Evolutionary conservation across 2,113 vertebrate genomes (phyloP).

Genomic region (Xiphophorus maculatus): DNA sequence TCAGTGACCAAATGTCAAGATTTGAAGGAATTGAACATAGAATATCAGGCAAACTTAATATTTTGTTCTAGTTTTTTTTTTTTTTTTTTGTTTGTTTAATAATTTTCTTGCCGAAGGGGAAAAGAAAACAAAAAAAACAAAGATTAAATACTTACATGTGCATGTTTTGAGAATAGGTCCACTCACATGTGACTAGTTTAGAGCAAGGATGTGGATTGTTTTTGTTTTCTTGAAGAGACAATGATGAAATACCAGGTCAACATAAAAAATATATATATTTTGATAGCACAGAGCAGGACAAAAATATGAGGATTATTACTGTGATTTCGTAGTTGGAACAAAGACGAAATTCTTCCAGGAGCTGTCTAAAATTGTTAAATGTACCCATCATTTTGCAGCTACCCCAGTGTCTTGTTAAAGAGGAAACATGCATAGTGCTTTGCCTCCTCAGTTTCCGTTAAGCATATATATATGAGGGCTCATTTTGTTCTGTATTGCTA

Average conservation of each 20-base stretch:
- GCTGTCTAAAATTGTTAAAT: background rate
- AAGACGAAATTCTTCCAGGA: background rate
- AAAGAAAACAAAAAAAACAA: no score
- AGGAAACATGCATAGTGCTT: background rate
- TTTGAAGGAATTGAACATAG: no score
- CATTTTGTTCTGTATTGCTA: slow-evolving; percentile 45
- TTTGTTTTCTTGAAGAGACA: background rate
- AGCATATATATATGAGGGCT: slow-evolving; percentile 13
- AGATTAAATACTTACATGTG: no score
- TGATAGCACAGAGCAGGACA: slow-evolving; percentile 24
- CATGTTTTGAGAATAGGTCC: no score
- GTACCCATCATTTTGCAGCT: slow-evolving; percentile 18
- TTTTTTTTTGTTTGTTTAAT: no score
- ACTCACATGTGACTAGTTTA: no score
- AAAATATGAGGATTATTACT: background rate
- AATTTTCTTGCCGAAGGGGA: no score
- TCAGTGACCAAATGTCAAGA: no score
- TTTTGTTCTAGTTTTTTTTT: no score
- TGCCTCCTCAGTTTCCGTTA: slow-evolving; percentile 24
- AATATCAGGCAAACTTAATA: no score
- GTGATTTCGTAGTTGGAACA: no score
- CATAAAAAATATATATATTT: slow-evolving; percentile 2
- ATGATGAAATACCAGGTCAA: slow-evolving; percentile 43
- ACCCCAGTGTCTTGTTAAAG: slow-evolving; percentile 22
- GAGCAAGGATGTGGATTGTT: no score